Evolutionary conservation across 1,140 invertebrate genomes (phyloP).

Genomic region (Zaprionus tsacasi): DNA sequence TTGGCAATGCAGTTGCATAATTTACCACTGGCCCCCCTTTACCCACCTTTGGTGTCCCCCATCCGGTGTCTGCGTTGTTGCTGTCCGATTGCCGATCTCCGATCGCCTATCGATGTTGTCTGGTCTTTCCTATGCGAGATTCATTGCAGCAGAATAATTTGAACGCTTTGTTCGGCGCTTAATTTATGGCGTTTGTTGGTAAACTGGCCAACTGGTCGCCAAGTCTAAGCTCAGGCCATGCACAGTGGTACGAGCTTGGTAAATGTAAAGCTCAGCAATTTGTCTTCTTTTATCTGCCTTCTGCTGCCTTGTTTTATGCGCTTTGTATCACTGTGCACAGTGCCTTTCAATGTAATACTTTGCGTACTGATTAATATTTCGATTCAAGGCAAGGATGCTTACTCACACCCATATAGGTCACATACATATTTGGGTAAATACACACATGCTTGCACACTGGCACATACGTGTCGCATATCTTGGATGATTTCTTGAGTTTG

Average conservation of each 20-base stretch:
- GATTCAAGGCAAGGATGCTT: conserved; percentile 72
- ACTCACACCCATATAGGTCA: conserved; percentile 24
- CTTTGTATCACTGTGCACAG: background rate
- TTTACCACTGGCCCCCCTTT: conserved; percentile 10
- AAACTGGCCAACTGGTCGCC: conserved; percentile 14
- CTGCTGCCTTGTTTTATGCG: background rate
- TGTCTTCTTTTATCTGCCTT: no score
- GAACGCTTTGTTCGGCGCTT: conserved; percentile 58
- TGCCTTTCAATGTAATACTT: conserved; percentile 6
- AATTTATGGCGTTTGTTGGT: conserved; percentile 58
- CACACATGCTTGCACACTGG: background rate
- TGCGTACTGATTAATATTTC: conserved; percentile 11
- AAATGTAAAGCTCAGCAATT: no score
- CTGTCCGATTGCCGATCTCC: background rate
- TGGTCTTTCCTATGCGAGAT: conserved; percentile 38
- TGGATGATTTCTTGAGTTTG: conserved; percentile 50
- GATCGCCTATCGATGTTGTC: conserved; percentile 12
- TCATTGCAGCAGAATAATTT: conserved; percentile 78
- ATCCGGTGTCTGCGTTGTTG: background rate
- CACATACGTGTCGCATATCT: conserved; percentile 34
- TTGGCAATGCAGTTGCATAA: conserved; percentile 57
- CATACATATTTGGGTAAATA: conserved; percentile 28
- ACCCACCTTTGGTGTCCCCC: background rate
- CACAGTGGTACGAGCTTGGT: background rate
- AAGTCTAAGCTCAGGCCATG: conserved; percentile 1